Evolutionary conservation across 1,140 invertebrate genomes (phyloP).

Genomic region (Laodelphax striatellus): DNA sequence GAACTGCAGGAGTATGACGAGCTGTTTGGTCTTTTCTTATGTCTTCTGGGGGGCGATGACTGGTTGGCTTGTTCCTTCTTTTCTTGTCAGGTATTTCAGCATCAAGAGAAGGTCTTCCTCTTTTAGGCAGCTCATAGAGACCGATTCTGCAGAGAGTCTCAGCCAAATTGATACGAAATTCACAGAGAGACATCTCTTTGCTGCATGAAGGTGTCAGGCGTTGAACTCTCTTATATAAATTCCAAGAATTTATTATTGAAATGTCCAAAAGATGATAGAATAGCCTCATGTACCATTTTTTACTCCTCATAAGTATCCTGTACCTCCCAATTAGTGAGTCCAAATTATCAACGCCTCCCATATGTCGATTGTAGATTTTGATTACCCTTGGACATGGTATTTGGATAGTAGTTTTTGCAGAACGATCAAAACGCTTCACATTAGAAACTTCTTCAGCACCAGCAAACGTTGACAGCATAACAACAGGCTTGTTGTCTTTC

Average conservation of each 20-base stretch:
- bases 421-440: conserved; percentile 28
- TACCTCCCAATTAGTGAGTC: too few species aligned
- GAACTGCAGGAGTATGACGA: neutral
- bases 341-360: conserved; percentile 33
- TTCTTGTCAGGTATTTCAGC: neutral
- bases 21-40: neutral
- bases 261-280: neutral
- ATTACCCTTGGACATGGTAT: conserved; percentile 34
- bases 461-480: conserved; percentile 30
- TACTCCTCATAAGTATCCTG: neutral
- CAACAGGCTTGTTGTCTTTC: too few species aligned
- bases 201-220: neutral
- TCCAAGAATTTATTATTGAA: neutral
- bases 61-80: neutral
- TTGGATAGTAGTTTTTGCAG: conserved; percentile 26
- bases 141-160: neutral
- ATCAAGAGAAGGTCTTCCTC: neutral
- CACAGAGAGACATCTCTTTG: neutral
- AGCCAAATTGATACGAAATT: neutral
- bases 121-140: neutral
- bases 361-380: conserved; percentile 32
- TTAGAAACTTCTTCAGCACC: conserved; percentile 26
- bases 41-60: neutral
- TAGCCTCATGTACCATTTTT: neutral
- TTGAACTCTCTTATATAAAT: neutral